These are phyloP conservation scores for Pseudolycoriella hygida DNA, from an alignment of 2,888 invertebrate species.

Conservation along the genomic window DNA sequence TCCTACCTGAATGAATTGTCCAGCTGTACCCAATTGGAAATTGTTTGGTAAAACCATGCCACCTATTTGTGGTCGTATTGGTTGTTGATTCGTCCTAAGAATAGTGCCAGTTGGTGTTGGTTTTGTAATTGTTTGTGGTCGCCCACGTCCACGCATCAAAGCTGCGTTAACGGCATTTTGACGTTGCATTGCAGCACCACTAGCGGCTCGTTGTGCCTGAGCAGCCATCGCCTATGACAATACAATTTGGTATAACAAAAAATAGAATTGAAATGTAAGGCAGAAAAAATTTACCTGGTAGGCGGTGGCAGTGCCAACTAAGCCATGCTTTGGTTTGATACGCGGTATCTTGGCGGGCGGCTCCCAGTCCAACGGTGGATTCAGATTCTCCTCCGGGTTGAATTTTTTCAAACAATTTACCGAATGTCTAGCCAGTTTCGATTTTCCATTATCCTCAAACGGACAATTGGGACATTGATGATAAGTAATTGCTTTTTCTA, in stretches of 20 bases:
- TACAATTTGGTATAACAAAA: not conserved
- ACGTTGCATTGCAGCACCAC: slow-evolving; percentile 6
- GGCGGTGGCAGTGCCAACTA: slow-evolving; percentile 30
- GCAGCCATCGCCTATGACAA: slow-evolving; percentile 27
- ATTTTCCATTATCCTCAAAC: slow-evolving; percentile 86
- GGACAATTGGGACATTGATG: slow-evolving; percentile 89
- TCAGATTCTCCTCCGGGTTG: slow-evolving; percentile 68
- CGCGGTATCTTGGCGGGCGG: slow-evolving; percentile 83
- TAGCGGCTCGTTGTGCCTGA: slow-evolving; percentile 22
- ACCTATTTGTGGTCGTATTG: slow-evolving; percentile 16
- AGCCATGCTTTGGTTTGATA: slow-evolving; percentile 28
- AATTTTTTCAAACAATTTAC: slow-evolving; percentile 80
- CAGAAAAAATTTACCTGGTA: slow-evolving; percentile 25
- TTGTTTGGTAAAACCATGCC: slow-evolving; percentile 25
- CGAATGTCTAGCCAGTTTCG: slow-evolving; percentile 73
- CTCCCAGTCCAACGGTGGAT: slow-evolving; percentile 80
- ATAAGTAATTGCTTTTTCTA: slow-evolving; percentile 71
- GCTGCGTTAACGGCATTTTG: slow-evolving; percentile 13
- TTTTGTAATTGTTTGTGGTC: slow-evolving; percentile 20
- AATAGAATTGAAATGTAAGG: no score
- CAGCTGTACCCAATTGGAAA: slow-evolving; percentile 19
- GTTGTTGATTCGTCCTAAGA: not conserved
- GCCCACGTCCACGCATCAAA: slow-evolving; percentile 18
- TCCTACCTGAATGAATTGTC: slow-evolving; percentile 26
- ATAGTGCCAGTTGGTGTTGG: slow-evolving; percentile 11